A percentile compares a stretch with the other conserved stretches of the same genome.
Conservation (phyloP, 92 coral and sea anemone genomes). For the Epizoanthus scotinus region DNA sequence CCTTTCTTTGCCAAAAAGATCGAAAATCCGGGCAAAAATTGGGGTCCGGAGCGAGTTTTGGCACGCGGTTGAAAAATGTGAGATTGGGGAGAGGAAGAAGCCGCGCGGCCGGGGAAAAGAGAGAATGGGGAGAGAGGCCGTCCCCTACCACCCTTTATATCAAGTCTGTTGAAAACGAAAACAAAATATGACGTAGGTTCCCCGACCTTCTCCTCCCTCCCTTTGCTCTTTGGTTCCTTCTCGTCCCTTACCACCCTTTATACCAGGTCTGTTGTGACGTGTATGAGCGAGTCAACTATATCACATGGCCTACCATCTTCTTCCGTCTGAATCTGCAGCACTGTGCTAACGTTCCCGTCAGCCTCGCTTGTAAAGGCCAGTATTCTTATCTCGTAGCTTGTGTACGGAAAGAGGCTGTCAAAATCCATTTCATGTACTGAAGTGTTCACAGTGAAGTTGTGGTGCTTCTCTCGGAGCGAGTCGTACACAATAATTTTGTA, state of each 20-base stretch:
- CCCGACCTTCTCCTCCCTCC: too few species aligned
- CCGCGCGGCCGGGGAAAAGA: too few species aligned
- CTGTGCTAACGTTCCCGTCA: conserved; percentile 53
- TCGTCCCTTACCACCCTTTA: background rate
- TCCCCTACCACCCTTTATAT: background rate
- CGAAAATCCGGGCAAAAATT: too few species aligned
- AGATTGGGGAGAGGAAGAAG: too few species aligned
- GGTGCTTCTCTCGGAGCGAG: conserved; percentile 49
- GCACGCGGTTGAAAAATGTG: too few species aligned
- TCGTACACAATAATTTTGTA: conserved; percentile 66
- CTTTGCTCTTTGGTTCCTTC: background rate
- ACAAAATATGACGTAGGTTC: too few species aligned
- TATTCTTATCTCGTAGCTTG: conserved; percentile 64
- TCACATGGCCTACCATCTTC: conserved; percentile 67
- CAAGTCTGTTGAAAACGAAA: too few species aligned
- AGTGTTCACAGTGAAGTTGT: conserved; percentile 56
- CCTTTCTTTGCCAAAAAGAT: too few species aligned
- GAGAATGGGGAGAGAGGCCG: too few species aligned
- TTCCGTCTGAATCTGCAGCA: conserved; percentile 56
- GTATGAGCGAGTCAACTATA: background rate
- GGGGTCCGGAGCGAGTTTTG: too few species aligned
- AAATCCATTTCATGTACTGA: conserved; percentile 41
- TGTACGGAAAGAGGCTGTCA: conserved; percentile 66
- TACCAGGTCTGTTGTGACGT: background rate
- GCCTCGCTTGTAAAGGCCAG: conserved; percentile 77